Base-by-base conservation (phyloP, 1,140 invertebrate species). In the Scaptodrosophila lebanonensis region DNA sequence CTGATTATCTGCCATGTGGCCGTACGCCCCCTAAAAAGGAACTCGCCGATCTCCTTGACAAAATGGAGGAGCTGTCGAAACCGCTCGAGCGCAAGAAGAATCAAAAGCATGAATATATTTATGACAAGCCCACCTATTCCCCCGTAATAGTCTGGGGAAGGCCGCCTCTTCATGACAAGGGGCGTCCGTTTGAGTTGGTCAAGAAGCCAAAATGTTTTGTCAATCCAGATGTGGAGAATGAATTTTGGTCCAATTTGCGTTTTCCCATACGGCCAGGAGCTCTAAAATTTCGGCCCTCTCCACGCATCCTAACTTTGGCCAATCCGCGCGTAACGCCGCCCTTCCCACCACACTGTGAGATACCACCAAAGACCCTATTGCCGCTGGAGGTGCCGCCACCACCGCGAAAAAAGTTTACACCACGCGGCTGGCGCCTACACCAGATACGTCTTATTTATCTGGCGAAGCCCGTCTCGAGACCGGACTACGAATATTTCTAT, bases 391-490 rank as follows among this genome's bases (percentile, higher is more conserved):
- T 44, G 8, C 36, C 39, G 2, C 69, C 61, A 4, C 61, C 66
- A 0, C 54, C 48, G 11, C 57, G 83, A 4, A 66, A 59, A 27
- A 75, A 69, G 39, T 84, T 85, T 2, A 85, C 77, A 6, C 30
- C 53, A 16, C 62, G 58, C 6, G 72, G 66, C 35, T 85, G 83
- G 83, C 49, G 62, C 2, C 29, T 82, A 32, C 83, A 85, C 60
- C 66, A 79, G 35, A 54, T 71, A 27, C 73, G 83, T 2, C 40
- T 85, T 2, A 38, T 82, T 1, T 83, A 85, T 13, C 65, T 85
- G 2, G 70, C 83, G 0, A 75, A 64, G 15, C 83, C 83, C 0
- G 61, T 79, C 13, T 40, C 50, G 0, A 51, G 75, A 12, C 82
- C 58, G 1, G 63, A 83, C 32, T 77, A 32, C 32, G 51, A 62